Base-by-base conservation (phyloP, 2,113 vertebrate genomes). In the Blennius ocellaris region DNA sequence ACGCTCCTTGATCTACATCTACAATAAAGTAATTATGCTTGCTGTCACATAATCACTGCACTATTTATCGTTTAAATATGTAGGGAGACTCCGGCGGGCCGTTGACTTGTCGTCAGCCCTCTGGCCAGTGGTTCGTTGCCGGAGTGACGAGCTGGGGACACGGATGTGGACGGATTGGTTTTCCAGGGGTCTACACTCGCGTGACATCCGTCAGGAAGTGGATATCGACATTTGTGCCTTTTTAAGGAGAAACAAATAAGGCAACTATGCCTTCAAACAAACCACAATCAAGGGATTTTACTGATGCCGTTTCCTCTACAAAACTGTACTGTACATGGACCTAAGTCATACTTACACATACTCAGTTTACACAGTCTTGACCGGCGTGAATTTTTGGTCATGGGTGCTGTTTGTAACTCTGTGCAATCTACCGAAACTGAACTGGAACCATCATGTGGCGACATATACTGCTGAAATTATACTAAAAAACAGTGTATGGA, bases 81-180 rank as follows among this genome's bases (percentile, higher is more conserved):
- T 89, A 99, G 98, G 97, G 98, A 0, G 97, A 99, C 10, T 97
- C 96, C 0, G 98, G 98, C 0, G 96, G 97, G 0, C 97, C 98
- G 0, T 80, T 99, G 83, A 94, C 95, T n/a, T 99, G 98, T 66
- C 92, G 91, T 61, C 95, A 96, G 76, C 74, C 80, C 16, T 94
- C 94, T 0, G 96, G 96, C 44, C 94, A 89, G 30, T 99, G 98
- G 98, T 98, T 99, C 83, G 88, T 98, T 8, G 96, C 96, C 2
- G 97, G 98, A 78, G 95, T 99, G 89, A 99, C 97, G 16, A 99
- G 97, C 90, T 98, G 97, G 97, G 97, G 97, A 71, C 95, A 96
- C 0, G 96, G 96, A 80, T 99, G 98, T 2, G 96, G 94, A 4
- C 92, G 96, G 73, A 93, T 88, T 0, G 92, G 95, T 82, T 97